A percentile compares a stretch with the other conserved stretches of the same genome.
These are phyloP conservation scores for Gambusia holbrooki DNA, from an alignment of 2,113 vertebrate genomes.

Conservation along the genomic window DNA sequence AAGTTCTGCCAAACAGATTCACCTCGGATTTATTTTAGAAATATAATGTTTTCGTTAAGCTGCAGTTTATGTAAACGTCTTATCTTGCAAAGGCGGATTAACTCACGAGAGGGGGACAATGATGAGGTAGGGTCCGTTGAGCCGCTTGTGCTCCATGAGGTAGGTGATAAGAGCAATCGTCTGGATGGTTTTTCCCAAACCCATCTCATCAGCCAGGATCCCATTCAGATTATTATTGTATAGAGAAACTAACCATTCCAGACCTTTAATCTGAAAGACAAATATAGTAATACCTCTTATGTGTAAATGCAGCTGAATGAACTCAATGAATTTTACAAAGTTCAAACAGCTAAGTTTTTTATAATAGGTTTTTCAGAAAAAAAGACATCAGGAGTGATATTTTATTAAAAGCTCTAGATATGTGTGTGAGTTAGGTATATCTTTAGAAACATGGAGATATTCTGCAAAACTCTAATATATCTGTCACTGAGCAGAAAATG, in stretches of 20 bases:
- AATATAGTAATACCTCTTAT: neutral
- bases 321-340: too few relatives aligned
- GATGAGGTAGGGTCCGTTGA: constrained; percentile 98
- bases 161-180: constrained; percentile 97
- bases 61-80: neutral
- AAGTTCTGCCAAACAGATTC: constrained; percentile 80
- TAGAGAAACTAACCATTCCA: constrained; percentile 95
- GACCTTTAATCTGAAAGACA: constrained; percentile 86
- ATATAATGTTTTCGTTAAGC: neutral
- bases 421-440: too few relatives aligned
- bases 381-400: too few relatives aligned
- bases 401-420: too few relatives aligned
- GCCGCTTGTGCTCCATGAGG: constrained; percentile 98
- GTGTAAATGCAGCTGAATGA: too few relatives aligned
- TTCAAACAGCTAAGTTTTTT: too few relatives aligned
- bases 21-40: neutral
- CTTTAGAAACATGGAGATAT: too few relatives aligned
- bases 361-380: too few relatives aligned
- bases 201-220: constrained; percentile 97
- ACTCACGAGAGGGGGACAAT: constrained; percentile 97
- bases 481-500: too few relatives aligned
- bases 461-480: too few relatives aligned
- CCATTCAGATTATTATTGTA: constrained; percentile 98
- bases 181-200: constrained; percentile 96
- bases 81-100: neutral